Evolutionary conservation across 64 coral and sea anemone species (phyloP).

Genomic region (Pachyseris speciosa): DNA sequence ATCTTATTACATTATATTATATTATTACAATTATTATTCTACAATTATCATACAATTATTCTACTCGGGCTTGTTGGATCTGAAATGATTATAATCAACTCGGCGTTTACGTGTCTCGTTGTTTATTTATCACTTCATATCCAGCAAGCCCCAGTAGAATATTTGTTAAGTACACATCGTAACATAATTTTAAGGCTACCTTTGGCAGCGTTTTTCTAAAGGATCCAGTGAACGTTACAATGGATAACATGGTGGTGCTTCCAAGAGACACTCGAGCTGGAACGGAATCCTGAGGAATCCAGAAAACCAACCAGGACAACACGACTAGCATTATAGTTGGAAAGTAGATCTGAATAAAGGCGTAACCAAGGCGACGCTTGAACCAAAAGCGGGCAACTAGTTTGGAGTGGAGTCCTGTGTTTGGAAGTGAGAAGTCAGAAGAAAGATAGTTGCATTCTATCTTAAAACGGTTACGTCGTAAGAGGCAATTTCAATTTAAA

Average conservation of each 20-base stretch:
- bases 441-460: too few species aligned
- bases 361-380: conserved; percentile 52
- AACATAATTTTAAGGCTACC: too few species aligned
- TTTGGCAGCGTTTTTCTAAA: conserved; percentile 58
- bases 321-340: conserved; percentile 59
- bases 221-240: conserved; percentile 70
- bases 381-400: conserved; percentile 32
- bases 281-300: conserved; percentile 46
- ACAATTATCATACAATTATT: too few species aligned
- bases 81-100: too few species aligned
- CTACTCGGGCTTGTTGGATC: too few species aligned
- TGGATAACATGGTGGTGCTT: conserved; percentile 57
- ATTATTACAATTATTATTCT: too few species aligned
- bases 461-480: too few species aligned
- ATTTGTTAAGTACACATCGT: not conserved
- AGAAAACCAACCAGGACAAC: conserved; percentile 70
- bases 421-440: not conserved
- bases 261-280: conserved; percentile 67
- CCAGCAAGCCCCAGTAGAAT: too few species aligned
- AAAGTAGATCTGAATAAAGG: conserved; percentile 63
- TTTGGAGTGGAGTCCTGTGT: conserved; percentile 9
- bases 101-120: too few species aligned
- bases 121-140: too few species aligned
- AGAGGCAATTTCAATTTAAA: too few species aligned
- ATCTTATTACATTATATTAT: too few species aligned